These are phyloP conservation scores for Hirtodrosophila cameraria DNA, from an alignment of 2,888 invertebrate genomes.

Conservation along the genomic window DNA sequence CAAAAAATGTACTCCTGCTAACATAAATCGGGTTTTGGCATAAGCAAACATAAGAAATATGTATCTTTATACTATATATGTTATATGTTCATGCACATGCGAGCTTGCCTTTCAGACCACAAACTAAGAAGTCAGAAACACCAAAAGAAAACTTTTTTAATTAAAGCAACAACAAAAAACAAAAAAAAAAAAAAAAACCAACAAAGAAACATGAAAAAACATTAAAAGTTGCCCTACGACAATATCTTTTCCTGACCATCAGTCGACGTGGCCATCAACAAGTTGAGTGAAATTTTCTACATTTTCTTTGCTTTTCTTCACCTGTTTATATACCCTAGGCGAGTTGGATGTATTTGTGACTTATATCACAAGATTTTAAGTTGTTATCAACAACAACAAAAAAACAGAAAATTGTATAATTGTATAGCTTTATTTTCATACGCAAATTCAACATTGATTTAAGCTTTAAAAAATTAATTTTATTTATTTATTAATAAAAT, in stretches of 20 bases:
- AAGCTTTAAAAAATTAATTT: too few relatives aligned
- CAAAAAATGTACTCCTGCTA: background rate
- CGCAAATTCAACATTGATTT: too few relatives aligned
- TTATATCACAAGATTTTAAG: too few relatives aligned
- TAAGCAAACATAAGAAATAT: background rate
- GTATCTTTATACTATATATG: background rate
- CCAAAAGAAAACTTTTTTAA: constrained; percentile 60
- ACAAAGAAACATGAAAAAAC: constrained; percentile 37
- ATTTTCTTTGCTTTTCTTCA: constrained; percentile 6
- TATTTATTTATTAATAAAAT: too few relatives aligned
- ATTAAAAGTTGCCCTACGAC: constrained; percentile 28
- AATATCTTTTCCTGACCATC: constrained; percentile 48
- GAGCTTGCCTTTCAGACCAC: constrained; percentile 25
- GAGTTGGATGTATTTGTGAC: background rate
- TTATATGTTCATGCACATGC: background rate
- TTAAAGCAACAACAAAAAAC: constrained; percentile 45
- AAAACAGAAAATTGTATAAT: too few relatives aligned
- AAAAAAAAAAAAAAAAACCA: constrained; percentile 3
- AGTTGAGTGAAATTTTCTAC: constrained; percentile 29
- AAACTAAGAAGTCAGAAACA: constrained; percentile 23
- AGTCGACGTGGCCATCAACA: constrained; percentile 40
- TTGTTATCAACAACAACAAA: too few relatives aligned
- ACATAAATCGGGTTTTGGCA: background rate
- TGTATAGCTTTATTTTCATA: too few relatives aligned
- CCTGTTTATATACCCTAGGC: constrained; percentile 13